phyloP scores from a whole-genome alignment of 2,797 vertebrate species.

The Mergus octosetaceus region DNA sequence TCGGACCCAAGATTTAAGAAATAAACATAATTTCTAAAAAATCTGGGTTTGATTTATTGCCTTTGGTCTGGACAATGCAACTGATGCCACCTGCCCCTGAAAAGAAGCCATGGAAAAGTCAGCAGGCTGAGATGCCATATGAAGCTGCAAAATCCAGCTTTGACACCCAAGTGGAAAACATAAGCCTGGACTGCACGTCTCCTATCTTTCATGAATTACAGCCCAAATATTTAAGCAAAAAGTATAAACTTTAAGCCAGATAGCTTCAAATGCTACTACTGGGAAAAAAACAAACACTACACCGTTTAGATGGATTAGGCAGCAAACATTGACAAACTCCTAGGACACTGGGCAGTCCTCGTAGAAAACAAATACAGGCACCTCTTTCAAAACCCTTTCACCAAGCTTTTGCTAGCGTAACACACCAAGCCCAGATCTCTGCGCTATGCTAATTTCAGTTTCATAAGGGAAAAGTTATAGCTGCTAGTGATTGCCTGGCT shows the following conservation, averaged over 20 bases:
- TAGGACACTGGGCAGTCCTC: background rate
- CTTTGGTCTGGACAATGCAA: background rate
- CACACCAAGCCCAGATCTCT: background rate
- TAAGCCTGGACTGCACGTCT: background rate
- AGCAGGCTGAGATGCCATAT: accelerated
- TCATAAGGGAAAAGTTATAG: background rate
- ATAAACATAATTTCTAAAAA: background rate
- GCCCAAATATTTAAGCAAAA: background rate
- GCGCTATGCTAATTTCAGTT: background rate
- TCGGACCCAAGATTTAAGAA: background rate
- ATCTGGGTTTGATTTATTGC: background rate
- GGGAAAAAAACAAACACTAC: background rate
- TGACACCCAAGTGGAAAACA: background rate
- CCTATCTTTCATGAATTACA: background rate
- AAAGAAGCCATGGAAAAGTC: background rate
- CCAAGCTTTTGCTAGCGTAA: background rate
- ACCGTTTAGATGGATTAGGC: background rate
- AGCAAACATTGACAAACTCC: background rate
- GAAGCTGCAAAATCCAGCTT: background rate
- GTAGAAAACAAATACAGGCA: background rate
- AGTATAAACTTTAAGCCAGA: background rate
- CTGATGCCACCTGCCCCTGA: background rate
- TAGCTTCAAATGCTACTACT: background rate
- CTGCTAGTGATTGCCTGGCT: background rate
- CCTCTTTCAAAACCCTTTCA: background rate